Evolutionary conservation across 2,113 vertebrate genomes (phyloP).

Genomic region (Pseudopipra pipra): DNA sequence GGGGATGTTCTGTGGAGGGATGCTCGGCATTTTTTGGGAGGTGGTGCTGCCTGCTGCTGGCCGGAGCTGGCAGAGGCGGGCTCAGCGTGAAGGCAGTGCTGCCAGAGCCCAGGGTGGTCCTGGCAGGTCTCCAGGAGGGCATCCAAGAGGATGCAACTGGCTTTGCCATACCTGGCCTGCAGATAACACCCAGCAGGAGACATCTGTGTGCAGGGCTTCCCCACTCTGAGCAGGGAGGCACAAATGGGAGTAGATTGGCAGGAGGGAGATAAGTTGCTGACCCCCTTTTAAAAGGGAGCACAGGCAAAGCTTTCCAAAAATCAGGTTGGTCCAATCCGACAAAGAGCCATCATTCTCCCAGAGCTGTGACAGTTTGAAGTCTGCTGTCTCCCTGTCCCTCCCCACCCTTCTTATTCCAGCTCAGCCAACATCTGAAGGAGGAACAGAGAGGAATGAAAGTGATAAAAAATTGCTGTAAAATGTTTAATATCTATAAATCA

Average conservation of each 20-base stretch:
- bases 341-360: neutral
- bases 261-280: neutral
- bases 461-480: constrained; percentile 11
- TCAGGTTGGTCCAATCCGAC: neutral
- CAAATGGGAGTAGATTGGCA: neutral
- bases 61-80: neutral
- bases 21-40: neutral
- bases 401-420: neutral
- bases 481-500: constrained; percentile 33
- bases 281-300: neutral
- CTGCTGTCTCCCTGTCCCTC: neutral
- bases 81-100: neutral
- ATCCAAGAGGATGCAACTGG: neutral
- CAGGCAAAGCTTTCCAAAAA: neutral
- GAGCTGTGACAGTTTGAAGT: neutral
- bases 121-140: constrained; percentile 17
- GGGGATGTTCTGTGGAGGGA: neutral
- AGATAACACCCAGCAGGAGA: constrained; percentile 36
- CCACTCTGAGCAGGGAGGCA: neutral
- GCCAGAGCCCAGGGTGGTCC: constrained; percentile 8
- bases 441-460: neutral
- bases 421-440: neutral
- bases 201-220: neutral
- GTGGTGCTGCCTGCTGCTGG: neutral
- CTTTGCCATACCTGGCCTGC: neutral